These are phyloP conservation scores for Artibeus jamaicensis DNA, from an alignment of 2,797 vertebrate genomes.

Conservation along the genomic window DNA sequence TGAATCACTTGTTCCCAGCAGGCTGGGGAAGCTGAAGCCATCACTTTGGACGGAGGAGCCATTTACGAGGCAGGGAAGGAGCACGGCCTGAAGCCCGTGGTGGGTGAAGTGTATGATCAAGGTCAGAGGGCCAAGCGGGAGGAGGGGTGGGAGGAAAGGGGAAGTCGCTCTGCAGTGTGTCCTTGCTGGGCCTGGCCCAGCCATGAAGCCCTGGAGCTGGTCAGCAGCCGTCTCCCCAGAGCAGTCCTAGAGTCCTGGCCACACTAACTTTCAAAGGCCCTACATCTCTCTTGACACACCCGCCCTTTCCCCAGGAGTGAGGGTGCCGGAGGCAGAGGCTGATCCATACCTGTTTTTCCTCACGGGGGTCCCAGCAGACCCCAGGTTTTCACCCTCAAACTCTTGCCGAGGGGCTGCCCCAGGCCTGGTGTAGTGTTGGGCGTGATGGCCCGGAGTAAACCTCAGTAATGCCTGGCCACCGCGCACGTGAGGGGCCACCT, in stretches of 20 bases:
- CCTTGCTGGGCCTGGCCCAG: not conserved
- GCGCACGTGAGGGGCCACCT: not conserved
- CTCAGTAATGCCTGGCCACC: fast-evolving
- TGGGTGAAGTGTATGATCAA: constrained; percentile 87
- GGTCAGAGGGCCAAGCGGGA: constrained; percentile 77
- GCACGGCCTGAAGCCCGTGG: constrained; percentile 88
- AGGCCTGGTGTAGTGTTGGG: fast-evolving
- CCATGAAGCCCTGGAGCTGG: not conserved
- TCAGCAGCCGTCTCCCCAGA: not conserved
- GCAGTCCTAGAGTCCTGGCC: not conserved
- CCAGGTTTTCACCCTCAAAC: not conserved
- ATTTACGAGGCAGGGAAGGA: constrained; percentile 89
- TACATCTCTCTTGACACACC: not conserved
- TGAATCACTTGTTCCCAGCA: constrained; percentile 70
- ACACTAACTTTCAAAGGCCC: not conserved
- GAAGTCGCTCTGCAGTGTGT: not conserved
- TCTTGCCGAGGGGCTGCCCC: not conserved
- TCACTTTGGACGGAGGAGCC: constrained; percentile 85
- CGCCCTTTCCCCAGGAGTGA: not conserved
- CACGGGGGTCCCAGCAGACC: not conserved
- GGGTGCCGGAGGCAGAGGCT: not conserved
- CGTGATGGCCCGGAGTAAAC: not conserved
- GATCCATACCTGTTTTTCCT: not conserved
- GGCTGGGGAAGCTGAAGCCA: constrained; percentile 88
- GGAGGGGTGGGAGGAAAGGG: not conserved